Evolutionary conservation across 2,888 invertebrate species (phyloP), one percentile per base, ranked within the genome.

Genomic region (Stenodema calcarata): DNA sequence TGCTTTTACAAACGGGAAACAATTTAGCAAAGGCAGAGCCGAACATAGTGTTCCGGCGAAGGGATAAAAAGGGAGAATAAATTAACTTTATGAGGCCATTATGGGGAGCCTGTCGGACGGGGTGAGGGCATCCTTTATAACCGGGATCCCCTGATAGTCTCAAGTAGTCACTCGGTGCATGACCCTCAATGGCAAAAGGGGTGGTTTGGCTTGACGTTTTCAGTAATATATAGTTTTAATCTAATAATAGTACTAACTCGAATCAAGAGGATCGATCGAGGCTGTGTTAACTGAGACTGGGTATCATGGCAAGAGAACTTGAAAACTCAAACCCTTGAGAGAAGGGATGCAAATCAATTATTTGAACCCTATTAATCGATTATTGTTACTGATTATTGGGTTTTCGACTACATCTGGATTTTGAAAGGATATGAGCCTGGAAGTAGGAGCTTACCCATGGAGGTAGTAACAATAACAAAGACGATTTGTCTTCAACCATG

Each of bases 11-110:
- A 82, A 82, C 82, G 62, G 69, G 82, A 82, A 62, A 82, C 69
- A 82, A 82, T 82, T 69, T 69, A 82, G 41, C 62, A 16, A n/a
- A 16, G 30, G 62, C 35, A 62, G 69, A 69, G 44, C 44, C n/a
- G 78, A 23, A 35, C n/a, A 62, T 69, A 27, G 69, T 27, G 12
- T 18, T 41, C 78, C 42, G 42, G 62, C 62, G 69, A 82, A 16
- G 16, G 62, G 69, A 82, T 82, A 69, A 82, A 69, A 82, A 62
- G 62, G 42, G 42, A 41, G 82, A 30, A 82, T 82, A 82, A 82
- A 82, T 82, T 82, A 82, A 62, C 69, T 82, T 82, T 82, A 82
- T 69, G 82, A 41, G 69, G 82, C 82, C 82, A 82, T 82, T 82
- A 82, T 78, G 44, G 35, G 35, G 78, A 76, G 44, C 11, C 78